phyloP scores from a whole-genome alignment of 1,140 invertebrate genomes.

The Tetramorium parvispinum region DNA sequence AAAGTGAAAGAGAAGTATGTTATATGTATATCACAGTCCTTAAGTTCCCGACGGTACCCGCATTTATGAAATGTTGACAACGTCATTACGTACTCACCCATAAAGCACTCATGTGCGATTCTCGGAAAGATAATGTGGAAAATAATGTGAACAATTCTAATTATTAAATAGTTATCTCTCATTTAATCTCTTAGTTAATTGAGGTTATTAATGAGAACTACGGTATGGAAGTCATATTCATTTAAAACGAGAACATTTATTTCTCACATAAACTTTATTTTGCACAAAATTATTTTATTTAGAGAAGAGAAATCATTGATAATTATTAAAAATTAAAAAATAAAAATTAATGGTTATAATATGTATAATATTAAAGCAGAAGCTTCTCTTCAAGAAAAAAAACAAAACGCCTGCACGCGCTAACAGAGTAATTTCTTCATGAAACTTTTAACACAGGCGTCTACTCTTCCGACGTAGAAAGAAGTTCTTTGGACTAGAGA shows the following conservation, averaged over 20 bases:
- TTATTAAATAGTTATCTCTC: not conserved
- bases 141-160: not conserved
- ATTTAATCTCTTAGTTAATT: not conserved
- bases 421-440: not conserved
- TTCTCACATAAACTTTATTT: not conserved
- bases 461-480: not conserved
- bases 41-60: not conserved
- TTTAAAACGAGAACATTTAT: not conserved
- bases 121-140: not conserved
- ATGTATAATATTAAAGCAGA: not conserved
- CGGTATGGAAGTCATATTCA: not conserved
- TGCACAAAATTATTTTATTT: not conserved
- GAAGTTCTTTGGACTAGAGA: not conserved
- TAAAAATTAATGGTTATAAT: not conserved
- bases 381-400: not conserved
- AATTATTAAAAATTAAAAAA: not conserved
- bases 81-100: not conserved
- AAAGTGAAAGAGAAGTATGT: not conserved
- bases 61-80: not conserved
- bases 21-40: not conserved
- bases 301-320: not conserved
- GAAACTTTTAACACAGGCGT: not conserved
- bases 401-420: not conserved
- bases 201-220: not conserved
- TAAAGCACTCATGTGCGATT: not conserved